Base-by-base conservation (phyloP, 2,797 vertebrate species). In the Chanos chanos region DNA sequence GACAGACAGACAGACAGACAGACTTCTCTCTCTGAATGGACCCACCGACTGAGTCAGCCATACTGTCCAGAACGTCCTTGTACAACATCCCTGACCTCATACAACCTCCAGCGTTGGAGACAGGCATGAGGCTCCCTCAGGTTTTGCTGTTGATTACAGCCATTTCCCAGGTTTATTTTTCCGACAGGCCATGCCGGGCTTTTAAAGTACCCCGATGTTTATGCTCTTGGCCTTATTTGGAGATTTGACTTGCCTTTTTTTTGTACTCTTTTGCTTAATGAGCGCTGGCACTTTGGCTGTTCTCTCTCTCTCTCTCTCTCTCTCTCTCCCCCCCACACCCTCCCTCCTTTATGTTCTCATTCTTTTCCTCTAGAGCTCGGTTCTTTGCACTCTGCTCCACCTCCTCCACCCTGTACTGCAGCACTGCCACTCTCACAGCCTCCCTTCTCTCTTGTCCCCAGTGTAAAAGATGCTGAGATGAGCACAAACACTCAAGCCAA, bases 241-340 rank as follows among this genome's bases (percentile, higher is more conserved):
- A 25, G 30, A 40, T 63, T 49, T 52, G 61, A 49, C 71, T 21
- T 55, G n/a, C 52, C 9, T 31, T 62, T 65, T 55, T 64, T 70
- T 70, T 67, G n/a, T 58, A 54, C 31, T 61, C 45, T 31, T 63
- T 66, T 72, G 71, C 50, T 75, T 72, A 68, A 79, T 74, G 63
- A 73, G 68, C 41, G 45, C 48, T 73, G 66, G 63, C 72, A 72
- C 37, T 76, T n/a, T 61, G 31, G 64, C 67, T 76, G 57, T 65
- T 61, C 44, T 37, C 44, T 49, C 55, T 22, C 15, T 49, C 28
- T 24, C 54, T 60, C 36, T 51, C 18, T 56, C 33, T 27, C 21
- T n/a, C 36, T 30, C 7, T 34, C 51, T 12, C 13, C 19, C 12
- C 40, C 43, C 13, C 13, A 4, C 19, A 21, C 15, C 51, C 43